Evolutionary conservation across 2,113 vertebrate species (phyloP), one percentile per base, ranked within the genome.

Genomic region (Cyanistes caeruleus): DNA sequence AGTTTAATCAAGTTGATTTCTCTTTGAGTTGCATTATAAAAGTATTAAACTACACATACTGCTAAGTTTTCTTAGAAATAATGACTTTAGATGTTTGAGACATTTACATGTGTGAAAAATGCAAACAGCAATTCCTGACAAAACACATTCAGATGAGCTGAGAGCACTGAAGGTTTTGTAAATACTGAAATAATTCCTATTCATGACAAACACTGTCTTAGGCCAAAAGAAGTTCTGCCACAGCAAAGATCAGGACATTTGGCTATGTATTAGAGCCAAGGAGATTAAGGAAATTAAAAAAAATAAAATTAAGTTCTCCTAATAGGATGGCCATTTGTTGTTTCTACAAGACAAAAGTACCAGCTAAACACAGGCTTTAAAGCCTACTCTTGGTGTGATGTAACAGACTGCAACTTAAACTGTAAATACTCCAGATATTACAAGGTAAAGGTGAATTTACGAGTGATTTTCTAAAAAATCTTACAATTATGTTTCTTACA

Each of bases 21-120:
- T 56, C 10, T 1, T 78, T 46, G 15, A 67, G 19, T 15, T 67
- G 43, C 33, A 17, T 37, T 60, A 52, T 10, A 51, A 63, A 80
- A 84, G 27, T 41, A 39, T 5, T 19, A 46, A 84, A 79, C 31
- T 14, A 23, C 1, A 74, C 6, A 25, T 20, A 35, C 30, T 52
- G 12, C 17, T 39, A 48, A 52, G 7, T 74, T 69, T 63, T 23
- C 63, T 55, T 18, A 39, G 11, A 87, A 84, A 44, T 8, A 23
- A 5, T 15, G 10, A 20, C 7, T 84, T 84, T 37, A 63, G 20
- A 58, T 33, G 15, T 64, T 51, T 24, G 51, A 87, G 31, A 24
- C 0, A 1, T 17, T n/a, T n/a, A 48, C 10, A 13, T 0, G 3
- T 14, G 28, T 16, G 17, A 89, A 90, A 80, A 92, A 84, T 2